A percentile compares a stretch with the other conserved stretches of the same genome.
phyloP scores from a whole-genome alignment of 2,113 vertebrate genomes.

The Brachypteracias leptosomus region DNA sequence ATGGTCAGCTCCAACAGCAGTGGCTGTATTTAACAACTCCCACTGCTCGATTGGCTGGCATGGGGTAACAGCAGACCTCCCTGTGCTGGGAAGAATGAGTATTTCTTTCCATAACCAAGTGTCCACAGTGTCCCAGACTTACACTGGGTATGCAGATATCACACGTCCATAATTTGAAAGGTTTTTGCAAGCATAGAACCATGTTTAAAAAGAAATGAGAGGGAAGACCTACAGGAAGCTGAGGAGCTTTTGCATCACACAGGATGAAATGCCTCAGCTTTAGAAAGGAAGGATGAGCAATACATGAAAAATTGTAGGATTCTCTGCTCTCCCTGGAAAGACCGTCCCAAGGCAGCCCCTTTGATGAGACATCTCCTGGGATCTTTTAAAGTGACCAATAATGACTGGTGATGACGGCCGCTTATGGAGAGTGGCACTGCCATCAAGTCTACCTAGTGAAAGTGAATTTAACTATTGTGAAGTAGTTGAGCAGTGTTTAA shows the following conservation, averaged over 20 bases:
- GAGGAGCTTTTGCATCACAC: background rate
- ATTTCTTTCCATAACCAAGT: background rate
- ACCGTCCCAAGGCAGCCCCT: background rate
- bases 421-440: background rate
- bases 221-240: background rate
- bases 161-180: background rate
- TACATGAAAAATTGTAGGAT: background rate
- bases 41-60: fast-evolving
- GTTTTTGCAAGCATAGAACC: background rate
- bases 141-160: background rate
- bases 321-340: background rate
- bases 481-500: background rate
- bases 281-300: background rate
- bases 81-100: background rate
- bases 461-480: background rate
- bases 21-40: background rate
- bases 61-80: background rate
- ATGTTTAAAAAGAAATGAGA: background rate
- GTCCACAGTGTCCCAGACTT: background rate
- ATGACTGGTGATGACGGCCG: background rate
- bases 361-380: background rate
- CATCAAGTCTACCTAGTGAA: background rate
- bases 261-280: background rate
- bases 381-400: background rate
- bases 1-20: background rate